These are phyloP conservation scores for Urocyon cinereoargenteus DNA, from an alignment of 2,797 vertebrate genomes.

Conservation along the genomic window DNA sequence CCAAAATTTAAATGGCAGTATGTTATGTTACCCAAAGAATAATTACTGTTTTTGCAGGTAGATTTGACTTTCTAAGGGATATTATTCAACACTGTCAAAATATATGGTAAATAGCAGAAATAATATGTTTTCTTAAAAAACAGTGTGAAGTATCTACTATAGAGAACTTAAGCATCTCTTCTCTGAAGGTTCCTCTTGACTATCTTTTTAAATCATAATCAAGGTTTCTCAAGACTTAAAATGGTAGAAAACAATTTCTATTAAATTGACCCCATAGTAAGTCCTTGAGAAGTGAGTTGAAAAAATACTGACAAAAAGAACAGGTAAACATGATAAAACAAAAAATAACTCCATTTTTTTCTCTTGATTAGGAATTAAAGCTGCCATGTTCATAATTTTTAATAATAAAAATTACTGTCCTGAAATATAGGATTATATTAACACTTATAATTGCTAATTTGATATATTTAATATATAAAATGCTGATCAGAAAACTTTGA, in stretches of 20 bases:
- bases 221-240: conserved; percentile 47
- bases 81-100: conserved; percentile 10
- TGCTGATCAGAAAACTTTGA: background rate
- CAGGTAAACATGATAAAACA: background rate
- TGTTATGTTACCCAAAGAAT: background rate
- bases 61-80: conserved; percentile 51
- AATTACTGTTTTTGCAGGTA: background rate
- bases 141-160: background rate
- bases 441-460: conserved; percentile 35
- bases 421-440: background rate
- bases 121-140: background rate
- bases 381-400: background rate
- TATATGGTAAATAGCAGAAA: background rate
- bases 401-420: conserved; percentile 36
- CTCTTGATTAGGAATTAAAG: conserved; percentile 41
- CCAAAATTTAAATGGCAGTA: background rate
- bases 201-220: background rate
- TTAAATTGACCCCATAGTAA: background rate
- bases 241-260: conserved; percentile 13
- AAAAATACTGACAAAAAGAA: conserved; percentile 37
- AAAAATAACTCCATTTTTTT: conserved; percentile 50
- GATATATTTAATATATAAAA: background rate
- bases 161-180: conserved; percentile 3
- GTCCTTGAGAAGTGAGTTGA: conserved; percentile 7
- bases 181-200: background rate